Percentiles rank a stretch among this genome's conserved stretches.
phyloP scores from a whole-genome alignment of 1,140 invertebrate species.

The Penaeus chinensis region DNA sequence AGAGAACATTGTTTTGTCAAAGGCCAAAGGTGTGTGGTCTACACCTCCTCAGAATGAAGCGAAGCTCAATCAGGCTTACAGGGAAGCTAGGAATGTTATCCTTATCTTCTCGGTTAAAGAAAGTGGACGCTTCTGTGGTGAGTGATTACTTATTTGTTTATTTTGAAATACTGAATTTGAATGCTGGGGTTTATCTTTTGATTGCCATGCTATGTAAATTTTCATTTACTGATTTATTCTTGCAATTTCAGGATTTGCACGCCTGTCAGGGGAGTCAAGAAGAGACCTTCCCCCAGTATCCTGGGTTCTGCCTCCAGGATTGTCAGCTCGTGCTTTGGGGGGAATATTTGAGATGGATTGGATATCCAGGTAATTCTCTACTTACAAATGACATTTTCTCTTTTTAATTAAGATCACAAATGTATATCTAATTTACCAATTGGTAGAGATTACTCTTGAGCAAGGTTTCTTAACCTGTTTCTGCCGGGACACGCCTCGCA shows the following conservation, averaged over 20 bases:
- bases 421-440: too few relatives aligned
- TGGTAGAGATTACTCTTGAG: too few relatives aligned
- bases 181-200: not conserved
- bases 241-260: constrained; percentile 85
- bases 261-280: constrained; percentile 86
- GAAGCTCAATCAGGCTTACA: constrained; percentile 93
- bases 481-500: too few relatives aligned
- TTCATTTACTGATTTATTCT: not conserved
- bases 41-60: constrained; percentile 97
- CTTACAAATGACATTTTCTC: not conserved
- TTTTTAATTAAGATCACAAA: too few relatives aligned
- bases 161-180: not conserved
- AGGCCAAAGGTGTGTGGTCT: constrained; percentile 97
- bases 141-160: constrained; percentile 26
- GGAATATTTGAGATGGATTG: constrained; percentile 97
- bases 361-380: constrained; percentile 79
- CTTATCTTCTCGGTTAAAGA: constrained; percentile 98
- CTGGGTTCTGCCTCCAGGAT: constrained; percentile 95
- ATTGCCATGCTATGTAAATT: not conserved
- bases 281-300: constrained; percentile 89
- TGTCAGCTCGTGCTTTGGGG: constrained; percentile 91
- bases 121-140: constrained; percentile 85
- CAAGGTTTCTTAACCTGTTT: too few relatives aligned
- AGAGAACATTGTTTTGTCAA: constrained; percentile 94
- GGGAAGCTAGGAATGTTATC: constrained; percentile 92